Percentiles rank a stretch among this genome's conserved stretches.
phyloP scores from a whole-genome alignment of 1,140 invertebrate species.

The Drosophila santomea region DNA sequence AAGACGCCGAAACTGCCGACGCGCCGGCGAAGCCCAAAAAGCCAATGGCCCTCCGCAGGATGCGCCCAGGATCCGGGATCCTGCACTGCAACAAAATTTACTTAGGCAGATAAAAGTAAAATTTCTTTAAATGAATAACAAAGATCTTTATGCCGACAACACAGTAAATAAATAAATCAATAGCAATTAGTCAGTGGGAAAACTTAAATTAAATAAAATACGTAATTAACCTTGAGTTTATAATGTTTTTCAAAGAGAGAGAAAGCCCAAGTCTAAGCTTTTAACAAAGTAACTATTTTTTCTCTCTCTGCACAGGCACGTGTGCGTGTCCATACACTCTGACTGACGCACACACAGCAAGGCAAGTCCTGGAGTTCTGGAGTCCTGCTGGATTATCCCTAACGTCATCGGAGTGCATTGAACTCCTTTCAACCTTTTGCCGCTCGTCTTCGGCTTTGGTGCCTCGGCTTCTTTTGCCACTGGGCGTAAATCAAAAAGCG shows the following conservation, averaged over 20 bases:
- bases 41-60: slow-evolving; percentile 58
- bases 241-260: too few species aligned
- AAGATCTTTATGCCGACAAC: neutral
- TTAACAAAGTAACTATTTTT: neutral
- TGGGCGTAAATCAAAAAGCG: slow-evolving; percentile 69
- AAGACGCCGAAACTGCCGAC: slow-evolving; percentile 58
- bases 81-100: slow-evolving; percentile 1
- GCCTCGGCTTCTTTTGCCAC: slow-evolving; percentile 23
- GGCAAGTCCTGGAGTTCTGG: slow-evolving; percentile 26
- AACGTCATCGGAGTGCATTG: slow-evolving; percentile 71
- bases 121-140: neutral
- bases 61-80: slow-evolving; percentile 39
- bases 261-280: too few species aligned
- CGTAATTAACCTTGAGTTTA: too few species aligned
- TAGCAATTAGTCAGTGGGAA: neutral
- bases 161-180: too few species aligned
- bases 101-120: neutral
- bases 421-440: slow-evolving; percentile 53
- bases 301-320: slow-evolving; percentile 44
- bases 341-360: slow-evolving; percentile 42
- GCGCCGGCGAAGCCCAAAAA: slow-evolving; percentile 57
- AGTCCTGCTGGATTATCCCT: slow-evolving; percentile 56
- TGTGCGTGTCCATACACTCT: slow-evolving; percentile 68
- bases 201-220: neutral
- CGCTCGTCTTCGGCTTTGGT: slow-evolving; percentile 37